These are phyloP conservation scores for Carpatolechia fugitivella DNA, from an alignment of 2,888 invertebrate genomes.

Conservation along the genomic window DNA sequence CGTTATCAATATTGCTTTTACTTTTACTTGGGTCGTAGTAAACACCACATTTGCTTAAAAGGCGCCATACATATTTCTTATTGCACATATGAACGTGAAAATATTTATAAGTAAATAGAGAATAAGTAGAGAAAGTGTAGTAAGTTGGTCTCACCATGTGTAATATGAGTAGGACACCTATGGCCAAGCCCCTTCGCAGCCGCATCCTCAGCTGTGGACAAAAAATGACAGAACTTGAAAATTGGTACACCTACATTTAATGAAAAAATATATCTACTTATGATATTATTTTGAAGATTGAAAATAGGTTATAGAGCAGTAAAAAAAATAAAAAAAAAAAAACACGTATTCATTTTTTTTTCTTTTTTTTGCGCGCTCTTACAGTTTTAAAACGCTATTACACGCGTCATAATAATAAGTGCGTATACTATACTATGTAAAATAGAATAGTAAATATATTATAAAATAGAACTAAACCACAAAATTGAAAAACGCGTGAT, in stretches of 20 bases:
- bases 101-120: slow-evolving; percentile 3
- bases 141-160: slow-evolving; percentile 57
- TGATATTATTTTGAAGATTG: no score
- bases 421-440: no score
- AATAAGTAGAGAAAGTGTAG: not conserved
- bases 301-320: no score
- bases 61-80: not conserved
- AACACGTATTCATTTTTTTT: no score
- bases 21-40: not conserved
- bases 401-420: no score
- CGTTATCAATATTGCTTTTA: not conserved
- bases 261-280: not conserved
- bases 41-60: not conserved
- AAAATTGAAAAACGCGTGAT: no score
- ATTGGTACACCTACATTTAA: not conserved
- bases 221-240: slow-evolving; percentile 24
- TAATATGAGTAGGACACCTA: slow-evolving; percentile 67
- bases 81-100: not conserved
- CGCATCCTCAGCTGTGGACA: slow-evolving; percentile 70
- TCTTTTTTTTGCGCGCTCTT: no score
- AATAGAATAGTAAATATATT: no score
- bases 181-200: slow-evolving; percentile 54
- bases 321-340: no score
- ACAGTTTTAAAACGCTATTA: no score
- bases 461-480: no score